Base-by-base conservation (phyloP, 2,888 invertebrate genomes). In the Orchestes rusci region DNA sequence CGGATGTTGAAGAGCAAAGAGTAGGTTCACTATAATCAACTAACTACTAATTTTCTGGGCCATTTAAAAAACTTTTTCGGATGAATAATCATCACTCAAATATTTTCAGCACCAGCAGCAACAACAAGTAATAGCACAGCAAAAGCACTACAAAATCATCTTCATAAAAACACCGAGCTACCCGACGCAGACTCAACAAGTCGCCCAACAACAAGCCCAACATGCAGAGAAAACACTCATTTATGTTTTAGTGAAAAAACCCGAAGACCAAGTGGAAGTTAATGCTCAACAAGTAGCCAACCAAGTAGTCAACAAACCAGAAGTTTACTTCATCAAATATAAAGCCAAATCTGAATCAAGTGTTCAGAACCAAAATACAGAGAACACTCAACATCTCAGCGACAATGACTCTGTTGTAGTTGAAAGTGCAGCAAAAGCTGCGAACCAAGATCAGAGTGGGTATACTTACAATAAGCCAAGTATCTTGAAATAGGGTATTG, bases 241-340 rank as follows among this genome's bases (percentile, higher is more conserved):
- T 59, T 90, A 90, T 70, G 89, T 90, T 16, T 70, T 89, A 68
- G 87, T 88, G 58, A 88, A 88, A 77, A 85, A 82, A 64, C 89
- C 88, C 59, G 89, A 89, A 61, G 86, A 86, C 47, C 81, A 81
- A 51, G 84, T 80, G 53, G 84, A 87, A 60, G 84, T 87, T 59
- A 81, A 87, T 67, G 72, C 75, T 56, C 86, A 86, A 35, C 79
- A 83, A 10, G 73, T 81, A n/a, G 78, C 80, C 2, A 85, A 87
- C 37, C 87, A 86, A 35, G 83, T 84, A 61, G 87, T 88, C 52
- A 80, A 84, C 65, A 88, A 88, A 73, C 89, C 89, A 42, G 89
- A 89, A 71, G 89, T 88, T 43, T 89, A 89, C 78, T 89, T 89
- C 76, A 88, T 84, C 75, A 78, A 82, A 56, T 84, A 84, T 76